A percentile compares a stretch with the other conserved stretches of the same genome.
These are phyloP conservation scores for Laterallus jamaicensis DNA, from an alignment of 2,113 vertebrate genomes.

Conservation along the genomic window DNA sequence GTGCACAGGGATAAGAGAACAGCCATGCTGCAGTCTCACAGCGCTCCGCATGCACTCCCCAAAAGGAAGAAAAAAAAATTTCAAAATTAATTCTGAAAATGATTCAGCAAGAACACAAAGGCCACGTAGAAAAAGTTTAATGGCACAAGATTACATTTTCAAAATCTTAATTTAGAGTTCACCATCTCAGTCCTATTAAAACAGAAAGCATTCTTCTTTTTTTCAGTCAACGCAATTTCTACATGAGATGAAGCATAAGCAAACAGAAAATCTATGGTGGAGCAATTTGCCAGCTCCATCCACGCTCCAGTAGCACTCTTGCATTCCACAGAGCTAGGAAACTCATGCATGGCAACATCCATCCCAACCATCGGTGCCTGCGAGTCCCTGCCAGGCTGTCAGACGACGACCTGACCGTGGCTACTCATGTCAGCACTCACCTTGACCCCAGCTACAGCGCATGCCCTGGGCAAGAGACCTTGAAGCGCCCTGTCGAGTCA, in stretches of 20 bases:
- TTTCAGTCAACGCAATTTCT: not conserved
- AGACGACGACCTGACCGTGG: accelerated
- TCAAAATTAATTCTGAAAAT: not conserved
- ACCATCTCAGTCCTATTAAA: not conserved
- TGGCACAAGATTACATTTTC: not conserved
- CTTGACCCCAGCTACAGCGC: not conserved
- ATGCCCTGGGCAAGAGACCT: not conserved
- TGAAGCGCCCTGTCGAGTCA: not conserved
- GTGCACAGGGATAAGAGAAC: not conserved
- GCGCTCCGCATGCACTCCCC: not conserved
- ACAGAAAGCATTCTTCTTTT: accelerated
- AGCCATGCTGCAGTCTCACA: not conserved
- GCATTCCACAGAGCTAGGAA: not conserved
- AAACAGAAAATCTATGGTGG: not conserved
- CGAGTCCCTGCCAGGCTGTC: not conserved
- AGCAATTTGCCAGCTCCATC: not conserved
- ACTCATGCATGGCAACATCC: not conserved
- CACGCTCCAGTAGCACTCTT: not conserved
- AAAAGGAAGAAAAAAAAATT: not conserved
- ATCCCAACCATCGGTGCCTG: accelerated
- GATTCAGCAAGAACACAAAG: not conserved
- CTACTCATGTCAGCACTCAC: not conserved
- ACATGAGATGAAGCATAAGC: not conserved
- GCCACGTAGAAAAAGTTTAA: not conserved
- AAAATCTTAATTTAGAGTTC: not conserved